Percentiles rank a stretch among this genome's conserved stretches.
phyloP scores from a whole-genome alignment of 2,797 vertebrate genomes.

The Rhinogobio ventralis region DNA sequence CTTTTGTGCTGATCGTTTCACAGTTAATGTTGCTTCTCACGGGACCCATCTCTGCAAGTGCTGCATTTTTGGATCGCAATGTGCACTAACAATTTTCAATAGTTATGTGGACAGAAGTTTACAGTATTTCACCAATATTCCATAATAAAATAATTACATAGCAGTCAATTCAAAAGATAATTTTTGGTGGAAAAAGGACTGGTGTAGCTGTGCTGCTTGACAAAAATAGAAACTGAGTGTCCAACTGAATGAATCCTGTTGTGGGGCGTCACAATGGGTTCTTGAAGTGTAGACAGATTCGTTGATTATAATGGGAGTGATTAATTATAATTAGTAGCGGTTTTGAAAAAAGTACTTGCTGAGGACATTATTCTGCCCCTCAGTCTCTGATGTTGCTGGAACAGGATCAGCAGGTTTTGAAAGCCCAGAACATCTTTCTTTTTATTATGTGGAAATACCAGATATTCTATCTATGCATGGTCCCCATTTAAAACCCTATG shows the following conservation, averaged over 20 bases:
- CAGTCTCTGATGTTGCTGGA: neutral
- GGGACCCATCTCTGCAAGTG: neutral
- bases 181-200: neutral
- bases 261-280: neutral
- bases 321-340: conserved; percentile 14
- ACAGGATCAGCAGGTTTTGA: neutral
- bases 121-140: neutral
- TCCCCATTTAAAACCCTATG: neutral
- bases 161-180: neutral
- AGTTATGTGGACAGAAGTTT: neutral
- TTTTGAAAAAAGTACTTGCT: conserved; percentile 1
- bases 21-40: neutral
- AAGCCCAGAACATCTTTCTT: neutral
- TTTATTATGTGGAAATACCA: neutral
- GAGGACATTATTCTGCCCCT: neutral
- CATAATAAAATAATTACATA: neutral
- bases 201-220: neutral
- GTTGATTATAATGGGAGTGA: conserved; percentile 19
- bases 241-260: neutral
- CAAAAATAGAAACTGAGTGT: neutral
- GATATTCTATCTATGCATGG: neutral
- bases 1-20: neutral
- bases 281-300: neutral
- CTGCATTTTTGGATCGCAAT: neutral
- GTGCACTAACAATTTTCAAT: neutral